Base-by-base conservation (phyloP, 2,113 vertebrate genomes). In the Malurus melanocephalus region DNA sequence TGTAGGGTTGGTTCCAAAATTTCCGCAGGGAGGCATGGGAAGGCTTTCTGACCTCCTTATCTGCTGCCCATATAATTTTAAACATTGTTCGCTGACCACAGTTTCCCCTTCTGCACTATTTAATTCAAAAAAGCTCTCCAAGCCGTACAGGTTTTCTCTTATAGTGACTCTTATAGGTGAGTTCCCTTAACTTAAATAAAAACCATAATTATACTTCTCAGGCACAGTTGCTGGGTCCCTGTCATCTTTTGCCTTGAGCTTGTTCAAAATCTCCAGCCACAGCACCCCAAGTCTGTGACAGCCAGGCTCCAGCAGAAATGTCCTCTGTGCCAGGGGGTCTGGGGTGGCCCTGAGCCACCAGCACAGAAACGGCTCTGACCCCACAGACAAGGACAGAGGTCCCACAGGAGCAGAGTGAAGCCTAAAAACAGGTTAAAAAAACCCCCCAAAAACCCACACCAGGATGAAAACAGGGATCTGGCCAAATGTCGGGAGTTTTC, bases 1-100 rank as follows among this genome's bases (percentile, higher is more conserved):
- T 19, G 0, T 1, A n/a, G n/a, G 16, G 40, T 0, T 28, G 28
- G 33, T 13, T 76, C 33, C 49, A n/a, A 33, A 56, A 18, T n/a
- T 62, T 22, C 71, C 35, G 52, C 56, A 68, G 16, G 13, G 6
- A 53, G 12, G 21, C 9, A 8, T 2, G 4, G n/a, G 10, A 26
- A 56, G 3, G 15, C n/a, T 85, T 62, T 42, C 17, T 10, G 7
- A 62, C 3, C 16, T n/a, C 21, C 18, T 75, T 8, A 5, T 1
- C 49, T 61, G 55, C 64, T 56, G 45, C 23, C 57, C 49, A 26
- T 7, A 18, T 5, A 6, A 56, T 53, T 83, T 33, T 8, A 69
- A 71, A 33, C 12, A 12, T 6, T 59, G 22, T 16, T 60, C 2
- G 0, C 6, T 42, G 38, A 49, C 8, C 48, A 40, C 23, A 16